Evolutionary conservation across 2,113 vertebrate species (phyloP).

Genomic region (Microcebus jonahi): DNA sequence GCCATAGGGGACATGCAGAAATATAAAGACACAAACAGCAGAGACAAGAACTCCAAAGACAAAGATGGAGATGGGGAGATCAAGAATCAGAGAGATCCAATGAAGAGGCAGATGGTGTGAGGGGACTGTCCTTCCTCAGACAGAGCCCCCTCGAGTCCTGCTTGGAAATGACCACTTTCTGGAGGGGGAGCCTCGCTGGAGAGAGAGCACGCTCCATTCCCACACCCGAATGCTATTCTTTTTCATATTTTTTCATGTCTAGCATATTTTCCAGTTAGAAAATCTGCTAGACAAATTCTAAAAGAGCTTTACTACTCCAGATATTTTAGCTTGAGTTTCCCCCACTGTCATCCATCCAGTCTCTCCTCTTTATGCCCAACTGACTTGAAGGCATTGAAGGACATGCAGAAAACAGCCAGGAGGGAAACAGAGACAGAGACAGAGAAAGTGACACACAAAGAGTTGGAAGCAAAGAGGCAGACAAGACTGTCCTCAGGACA

Average conservation of each 20-base stretch:
- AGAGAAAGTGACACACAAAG: not conserved
- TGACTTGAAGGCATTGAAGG: not conserved
- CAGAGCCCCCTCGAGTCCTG: accelerated
- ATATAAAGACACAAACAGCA: not conserved
- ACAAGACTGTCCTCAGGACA: too few relatives aligned
- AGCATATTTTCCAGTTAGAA: too few relatives aligned
- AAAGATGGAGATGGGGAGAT: not conserved
- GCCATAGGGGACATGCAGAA: not conserved
- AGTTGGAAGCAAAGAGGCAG: not conserved
- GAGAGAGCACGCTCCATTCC: not conserved
- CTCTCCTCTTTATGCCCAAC: not conserved
- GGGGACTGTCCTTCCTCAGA: not conserved
- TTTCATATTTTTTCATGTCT: too few relatives aligned
- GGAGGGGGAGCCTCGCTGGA: not conserved
- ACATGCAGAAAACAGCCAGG: not conserved
- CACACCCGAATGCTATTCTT: not conserved
- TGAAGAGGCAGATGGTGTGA: not conserved
- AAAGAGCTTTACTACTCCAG: too few relatives aligned
- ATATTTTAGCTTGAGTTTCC: not conserved
- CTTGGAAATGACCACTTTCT: not conserved
- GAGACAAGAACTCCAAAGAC: not conserved
- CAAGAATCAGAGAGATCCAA: not conserved
- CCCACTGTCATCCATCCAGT: not conserved
- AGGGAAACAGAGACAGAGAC: not conserved
- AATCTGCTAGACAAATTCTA: too few relatives aligned